Conservation (phyloP, 2,797 vertebrate species). For the Sebastes reedi region DNA sequence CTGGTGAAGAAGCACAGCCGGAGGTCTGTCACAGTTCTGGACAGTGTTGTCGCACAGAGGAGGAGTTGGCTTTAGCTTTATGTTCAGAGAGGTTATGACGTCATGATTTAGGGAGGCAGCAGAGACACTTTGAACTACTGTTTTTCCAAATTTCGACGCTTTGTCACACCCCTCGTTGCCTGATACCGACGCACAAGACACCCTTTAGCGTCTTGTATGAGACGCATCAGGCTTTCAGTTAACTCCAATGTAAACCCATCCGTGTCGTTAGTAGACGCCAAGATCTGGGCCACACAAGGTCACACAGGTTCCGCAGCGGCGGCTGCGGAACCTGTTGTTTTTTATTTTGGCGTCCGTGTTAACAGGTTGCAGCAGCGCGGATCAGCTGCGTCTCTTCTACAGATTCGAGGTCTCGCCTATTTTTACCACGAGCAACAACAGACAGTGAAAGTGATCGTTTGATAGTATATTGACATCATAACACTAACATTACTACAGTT, state of each 20-base stretch:
- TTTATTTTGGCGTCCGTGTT: too few relatives aligned
- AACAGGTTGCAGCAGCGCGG: too few relatives aligned
- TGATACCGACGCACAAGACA: background rate
- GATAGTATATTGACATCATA: too few relatives aligned
- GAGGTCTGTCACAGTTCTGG: background rate
- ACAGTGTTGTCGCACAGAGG: background rate
- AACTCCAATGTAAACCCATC: background rate
- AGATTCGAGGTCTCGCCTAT: too few relatives aligned
- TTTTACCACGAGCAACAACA: too few relatives aligned
- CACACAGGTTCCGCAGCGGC: too few relatives aligned
- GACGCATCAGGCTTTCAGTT: background rate
- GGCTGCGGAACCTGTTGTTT: too few relatives aligned
- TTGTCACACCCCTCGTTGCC: background rate
- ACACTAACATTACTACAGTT: too few relatives aligned
- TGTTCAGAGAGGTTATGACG: conserved; percentile 37
- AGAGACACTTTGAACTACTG: background rate
- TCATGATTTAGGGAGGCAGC: background rate
- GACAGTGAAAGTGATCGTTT: too few relatives aligned
- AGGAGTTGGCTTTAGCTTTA: conserved; percentile 17
- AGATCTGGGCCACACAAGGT: too few relatives aligned
- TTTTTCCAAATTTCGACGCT: background rate
- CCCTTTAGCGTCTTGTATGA: background rate
- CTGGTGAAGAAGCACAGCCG: background rate
- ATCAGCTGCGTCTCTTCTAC: too few relatives aligned
- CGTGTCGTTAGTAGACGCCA: background rate